Conservation (phyloP, 1,140 invertebrate species). For the Pseudomyrmex cubaensis region DNA sequence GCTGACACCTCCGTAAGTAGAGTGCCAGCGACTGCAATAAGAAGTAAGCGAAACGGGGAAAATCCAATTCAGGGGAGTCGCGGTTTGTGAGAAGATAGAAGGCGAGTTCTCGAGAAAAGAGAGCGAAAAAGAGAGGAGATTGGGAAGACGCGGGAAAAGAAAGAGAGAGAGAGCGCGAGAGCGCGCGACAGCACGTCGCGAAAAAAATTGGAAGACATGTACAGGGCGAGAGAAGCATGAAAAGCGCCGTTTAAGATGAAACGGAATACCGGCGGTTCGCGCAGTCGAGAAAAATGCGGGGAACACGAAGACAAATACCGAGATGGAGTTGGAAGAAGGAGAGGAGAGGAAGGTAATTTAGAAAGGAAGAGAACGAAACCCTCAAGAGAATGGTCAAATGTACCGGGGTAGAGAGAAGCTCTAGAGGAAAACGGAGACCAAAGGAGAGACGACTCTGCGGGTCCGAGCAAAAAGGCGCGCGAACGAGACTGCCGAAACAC, state of each 20-base stretch:
- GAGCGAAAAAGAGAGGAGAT: too few species aligned
- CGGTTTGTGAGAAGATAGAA: neutral
- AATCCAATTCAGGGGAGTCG: constrained; percentile 50
- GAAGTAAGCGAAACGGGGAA: constrained; percentile 40
- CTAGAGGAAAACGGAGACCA: constrained; percentile 24
- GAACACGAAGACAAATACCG: neutral
- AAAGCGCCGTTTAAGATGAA: constrained; percentile 10
- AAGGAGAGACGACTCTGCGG: neutral
- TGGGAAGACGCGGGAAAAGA: neutral
- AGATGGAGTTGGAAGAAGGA: constrained; percentile 1
- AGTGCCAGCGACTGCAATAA: constrained; percentile 43
- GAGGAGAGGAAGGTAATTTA: constrained; percentile 32
- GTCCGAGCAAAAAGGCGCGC: constrained; percentile 14
- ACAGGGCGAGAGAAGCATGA: neutral
- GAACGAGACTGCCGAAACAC: constrained; percentile 42
- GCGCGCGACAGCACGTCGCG: neutral
- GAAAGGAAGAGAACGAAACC: neutral
- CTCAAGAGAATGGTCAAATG: neutral
- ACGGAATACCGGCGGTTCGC: neutral
- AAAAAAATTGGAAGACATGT: neutral
- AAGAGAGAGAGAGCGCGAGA: neutral
- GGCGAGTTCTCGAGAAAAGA: neutral
- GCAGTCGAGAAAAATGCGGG: neutral
- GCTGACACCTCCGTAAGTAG: constrained; percentile 43
- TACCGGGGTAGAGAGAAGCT: neutral